Evolutionary conservation across 1,140 invertebrate species (phyloP), one percentile per base, ranked within the genome.

Genomic region (Formica selysi): DNA sequence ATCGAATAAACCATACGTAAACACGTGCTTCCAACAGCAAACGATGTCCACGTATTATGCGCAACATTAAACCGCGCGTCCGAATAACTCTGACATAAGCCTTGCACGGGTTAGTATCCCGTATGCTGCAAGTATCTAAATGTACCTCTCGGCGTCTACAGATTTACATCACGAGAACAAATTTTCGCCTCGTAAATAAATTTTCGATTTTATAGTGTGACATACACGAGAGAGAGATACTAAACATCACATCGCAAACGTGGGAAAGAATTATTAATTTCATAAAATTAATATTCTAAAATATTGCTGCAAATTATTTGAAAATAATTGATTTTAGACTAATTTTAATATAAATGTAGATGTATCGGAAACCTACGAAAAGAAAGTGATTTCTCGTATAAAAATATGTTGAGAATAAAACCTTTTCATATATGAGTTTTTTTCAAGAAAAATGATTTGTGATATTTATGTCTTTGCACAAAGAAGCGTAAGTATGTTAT

Each of bases 1-100:
- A 79, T 68, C 61, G 84, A 68, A 67, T 85, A 85, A 85, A 80
- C 83, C 74, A 36, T 80, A 76, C 48, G 38, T 79, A 85, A 85
- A 85, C 84, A 81, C 44, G 73, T 64, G 62, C 73, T 85, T 29
- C n/a, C 59, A 48, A 10, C 54, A 62, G 26, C 38, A 26, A 59
- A 81, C 54, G 79, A 61, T 54, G 68, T 81, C 67, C 36, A 38
- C 54, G 22, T 81, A 81, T 81, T 81, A 81, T 54, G 68, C 57
- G 68, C 68, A 36, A 83, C 79, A 83, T 83, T 83, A 74, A 83
- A 83, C 26, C 54, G 79, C 29, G 38, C 54, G 44, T 54, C 19
- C 68, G 54, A 73, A 83, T 74, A 74, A 83, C 68, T 26, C 68
- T 83, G 38, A 61, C 48, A 61, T 54, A 74, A 83, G n/a, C 54